Conservation (phyloP, 2,113 vertebrate genomes). For the Stegostoma tigrinum region DNA sequence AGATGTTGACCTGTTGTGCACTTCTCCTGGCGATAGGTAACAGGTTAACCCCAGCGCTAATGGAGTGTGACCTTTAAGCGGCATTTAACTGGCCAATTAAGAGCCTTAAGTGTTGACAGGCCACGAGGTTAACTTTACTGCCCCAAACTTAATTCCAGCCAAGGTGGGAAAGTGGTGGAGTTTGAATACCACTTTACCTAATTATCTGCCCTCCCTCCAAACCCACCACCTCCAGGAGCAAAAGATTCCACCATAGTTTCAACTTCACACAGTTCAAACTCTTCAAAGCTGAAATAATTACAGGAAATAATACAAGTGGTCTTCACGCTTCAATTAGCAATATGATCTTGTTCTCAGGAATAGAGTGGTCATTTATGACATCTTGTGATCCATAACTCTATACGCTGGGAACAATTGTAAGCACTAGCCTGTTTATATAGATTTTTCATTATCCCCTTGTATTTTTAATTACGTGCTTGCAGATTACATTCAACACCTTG, state of each 20-base stretch:
- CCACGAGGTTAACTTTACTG: too few relatives aligned
- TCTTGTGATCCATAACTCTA: too few relatives aligned
- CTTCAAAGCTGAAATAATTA: not conserved
- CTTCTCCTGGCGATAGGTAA: too few relatives aligned
- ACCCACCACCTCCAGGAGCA: not conserved
- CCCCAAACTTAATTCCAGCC: too few relatives aligned
- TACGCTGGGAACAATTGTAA: not conserved
- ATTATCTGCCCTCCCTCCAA: too few relatives aligned
- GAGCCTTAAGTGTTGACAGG: too few relatives aligned
- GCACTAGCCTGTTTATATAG: conserved; percentile 23
- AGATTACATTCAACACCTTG: conserved; percentile 18
- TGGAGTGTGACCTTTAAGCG: too few relatives aligned
- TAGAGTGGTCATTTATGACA: not conserved
- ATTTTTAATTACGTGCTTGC: conserved; percentile 34
- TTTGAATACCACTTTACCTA: too few relatives aligned
- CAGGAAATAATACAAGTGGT: not conserved
- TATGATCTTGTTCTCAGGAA: not conserved
- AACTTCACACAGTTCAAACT: not conserved
- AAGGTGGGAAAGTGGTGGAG: too few relatives aligned
- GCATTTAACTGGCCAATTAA: too few relatives aligned
- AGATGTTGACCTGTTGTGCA: too few relatives aligned
- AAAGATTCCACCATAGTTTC: not conserved
- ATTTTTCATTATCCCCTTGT: conserved; percentile 34
- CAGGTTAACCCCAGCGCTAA: too few relatives aligned
- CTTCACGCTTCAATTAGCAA: not conserved